Percentiles rank a stretch among this genome's conserved stretches.
These are phyloP conservation scores for Nephrotoma flavescens DNA, from an alignment of 2,888 invertebrate genomes.

Conservation along the genomic window DNA sequence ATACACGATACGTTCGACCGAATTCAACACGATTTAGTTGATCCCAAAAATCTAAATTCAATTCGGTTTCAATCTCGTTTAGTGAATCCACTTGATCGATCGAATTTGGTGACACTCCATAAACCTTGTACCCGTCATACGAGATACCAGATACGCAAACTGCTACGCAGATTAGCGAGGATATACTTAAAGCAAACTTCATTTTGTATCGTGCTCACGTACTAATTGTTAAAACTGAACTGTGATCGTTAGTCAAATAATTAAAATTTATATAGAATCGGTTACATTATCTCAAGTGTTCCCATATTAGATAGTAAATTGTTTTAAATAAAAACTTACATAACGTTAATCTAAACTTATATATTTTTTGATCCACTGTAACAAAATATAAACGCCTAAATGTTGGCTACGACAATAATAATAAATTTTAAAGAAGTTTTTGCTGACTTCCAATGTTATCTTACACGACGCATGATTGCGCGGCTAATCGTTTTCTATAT, in stretches of 20 bases:
- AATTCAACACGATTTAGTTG: not conserved
- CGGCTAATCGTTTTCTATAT: not conserved
- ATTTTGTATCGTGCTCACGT: not conserved
- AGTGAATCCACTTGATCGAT: not conserved
- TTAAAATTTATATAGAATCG: no score
- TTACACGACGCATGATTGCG: not conserved
- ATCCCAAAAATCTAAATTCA: not conserved
- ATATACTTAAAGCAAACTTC: not conserved
- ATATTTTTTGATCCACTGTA: no score
- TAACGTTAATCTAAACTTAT: no score
- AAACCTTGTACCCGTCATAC: not conserved
- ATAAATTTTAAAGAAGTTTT: no score
- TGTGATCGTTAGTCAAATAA: not conserved
- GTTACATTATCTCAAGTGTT: no score
- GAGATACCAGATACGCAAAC: not conserved
- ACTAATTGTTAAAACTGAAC: not conserved
- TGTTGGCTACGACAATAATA: no score
- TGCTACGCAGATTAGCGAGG: not conserved
- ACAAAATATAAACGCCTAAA: no score
- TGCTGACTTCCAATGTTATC: not conserved
- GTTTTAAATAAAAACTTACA: no score
- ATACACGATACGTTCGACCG: not conserved
- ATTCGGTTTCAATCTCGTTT: not conserved
- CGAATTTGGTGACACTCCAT: not conserved
- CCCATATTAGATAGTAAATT: no score